Percentiles rank a stretch among this genome's conserved stretches.
These are phyloP conservation scores for Arctia plantaginis DNA, from an alignment of 2,888 invertebrate species.

Conservation along the genomic window DNA sequence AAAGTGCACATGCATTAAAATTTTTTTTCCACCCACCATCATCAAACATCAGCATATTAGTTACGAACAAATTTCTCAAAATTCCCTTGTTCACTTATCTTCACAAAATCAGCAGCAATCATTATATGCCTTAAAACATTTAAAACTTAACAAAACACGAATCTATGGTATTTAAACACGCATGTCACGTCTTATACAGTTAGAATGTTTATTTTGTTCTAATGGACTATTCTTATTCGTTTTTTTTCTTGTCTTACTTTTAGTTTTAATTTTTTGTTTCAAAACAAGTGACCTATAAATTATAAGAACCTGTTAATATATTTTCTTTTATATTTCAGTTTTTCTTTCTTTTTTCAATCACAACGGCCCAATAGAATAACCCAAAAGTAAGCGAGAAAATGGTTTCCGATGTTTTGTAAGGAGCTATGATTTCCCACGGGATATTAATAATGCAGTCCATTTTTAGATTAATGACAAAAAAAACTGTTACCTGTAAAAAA, in stretches of 20 bases:
- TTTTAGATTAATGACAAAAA: slow-evolving; percentile 2
- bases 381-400: slow-evolving; percentile 18
- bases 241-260: background rate
- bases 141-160: background rate
- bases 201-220: background rate
- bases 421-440: slow-evolving; percentile 24
- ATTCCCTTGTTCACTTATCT: no score
- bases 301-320: background rate
- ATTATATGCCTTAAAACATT: background rate
- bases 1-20: no score
- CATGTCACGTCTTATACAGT: background rate
- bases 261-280: background rate
- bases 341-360: slow-evolving; percentile 4
- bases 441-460: slow-evolving; percentile 12
- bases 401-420: slow-evolving; percentile 5
- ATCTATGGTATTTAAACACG: background rate
- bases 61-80: no score
- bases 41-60: no score
- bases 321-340: background rate
- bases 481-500: background rate
- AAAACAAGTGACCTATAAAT: background rate
- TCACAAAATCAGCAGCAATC: background rate
- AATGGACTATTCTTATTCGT: background rate
- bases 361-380: background rate
- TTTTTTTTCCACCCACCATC: no score